Evolutionary conservation across 2,888 invertebrate species (phyloP).

Genomic region (Acholoe squamosa): DNA sequence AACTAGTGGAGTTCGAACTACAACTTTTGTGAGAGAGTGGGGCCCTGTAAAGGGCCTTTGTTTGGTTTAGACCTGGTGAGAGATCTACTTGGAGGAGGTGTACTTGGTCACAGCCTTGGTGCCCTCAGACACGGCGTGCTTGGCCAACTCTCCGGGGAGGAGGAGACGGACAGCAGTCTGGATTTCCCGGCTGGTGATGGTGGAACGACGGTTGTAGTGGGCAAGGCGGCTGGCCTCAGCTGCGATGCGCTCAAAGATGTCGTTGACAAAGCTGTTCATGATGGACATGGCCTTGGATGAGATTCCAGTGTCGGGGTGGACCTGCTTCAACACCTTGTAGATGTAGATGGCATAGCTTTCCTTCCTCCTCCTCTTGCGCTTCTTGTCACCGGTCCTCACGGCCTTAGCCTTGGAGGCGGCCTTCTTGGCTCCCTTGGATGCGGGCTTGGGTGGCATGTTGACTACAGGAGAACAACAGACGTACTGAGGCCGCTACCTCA

Average conservation of each 20-base stretch:
- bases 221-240: constrained; percentile 76
- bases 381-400: constrained; percentile 75
- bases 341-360: constrained; percentile 77
- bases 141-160: constrained; percentile 89
- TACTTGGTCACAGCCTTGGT: constrained; percentile 77
- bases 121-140: constrained; percentile 86
- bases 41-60: constrained; percentile 58
- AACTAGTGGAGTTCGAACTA: too few relatives aligned
- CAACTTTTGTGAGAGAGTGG: not conserved
- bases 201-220: constrained; percentile 75
- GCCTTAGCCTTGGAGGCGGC: constrained; percentile 73
- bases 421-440: constrained; percentile 74
- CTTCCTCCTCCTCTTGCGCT: constrained; percentile 73
- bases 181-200: constrained; percentile 87
- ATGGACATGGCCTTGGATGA: constrained; percentile 74
- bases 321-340: constrained; percentile 78
- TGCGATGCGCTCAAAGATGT: constrained; percentile 80
- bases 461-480: not conserved
- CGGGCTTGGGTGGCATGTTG: constrained; percentile 70
- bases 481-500: too few relatives aligned
- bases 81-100: constrained; percentile 52
- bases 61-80: not conserved
- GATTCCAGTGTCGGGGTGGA: constrained; percentile 80
- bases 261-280: constrained; percentile 77
- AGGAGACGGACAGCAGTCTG: constrained; percentile 88